phyloP scores from a whole-genome alignment of 2,113 vertebrate species.

The Pollachius pollachius region DNA sequence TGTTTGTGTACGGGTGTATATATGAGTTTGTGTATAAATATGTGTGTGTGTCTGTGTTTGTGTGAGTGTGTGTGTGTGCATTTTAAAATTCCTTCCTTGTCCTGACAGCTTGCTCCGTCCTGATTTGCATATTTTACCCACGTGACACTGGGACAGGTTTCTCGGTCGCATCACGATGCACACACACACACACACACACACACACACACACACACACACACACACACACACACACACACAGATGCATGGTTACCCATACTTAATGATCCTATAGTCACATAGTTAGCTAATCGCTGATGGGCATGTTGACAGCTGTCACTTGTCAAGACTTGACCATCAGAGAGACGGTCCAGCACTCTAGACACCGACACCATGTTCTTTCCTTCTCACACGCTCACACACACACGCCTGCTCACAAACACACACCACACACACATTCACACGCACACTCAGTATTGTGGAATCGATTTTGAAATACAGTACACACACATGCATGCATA shows the following conservation, averaged over 20 bases:
- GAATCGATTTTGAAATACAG: not conserved
- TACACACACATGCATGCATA: not conserved
- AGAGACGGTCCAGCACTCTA: slow-evolving; percentile 53
- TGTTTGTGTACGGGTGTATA: too few species aligned
- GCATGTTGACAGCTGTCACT: slow-evolving; percentile 61
- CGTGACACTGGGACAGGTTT: slow-evolving; percentile 31
- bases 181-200: slow-evolving; percentile 14
- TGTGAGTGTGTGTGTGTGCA: not conserved
- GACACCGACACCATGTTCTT: slow-evolving; percentile 13
- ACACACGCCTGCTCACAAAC: not conserved
- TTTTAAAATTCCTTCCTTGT: slow-evolving; percentile 35
- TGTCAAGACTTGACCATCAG: slow-evolving; percentile 58
- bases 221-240: not conserved
- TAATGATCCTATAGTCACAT: too few species aligned
- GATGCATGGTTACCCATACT: too few species aligned
- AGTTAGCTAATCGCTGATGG: slow-evolving; percentile 24
- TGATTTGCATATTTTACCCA: slow-evolving; percentile 41
- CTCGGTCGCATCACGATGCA: slow-evolving; percentile 29
- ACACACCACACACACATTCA: slow-evolving; percentile 9
- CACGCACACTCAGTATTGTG: not conserved
- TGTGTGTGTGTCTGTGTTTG: slow-evolving; percentile 2
- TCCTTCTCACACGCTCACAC: slow-evolving; percentile 9
- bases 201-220: slow-evolving; percentile 12
- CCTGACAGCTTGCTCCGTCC: slow-evolving; percentile 26
- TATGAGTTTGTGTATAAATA: not conserved